Evolutionary conservation across 2,888 invertebrate genomes (phyloP).

Genomic region (Antitype chi): DNA sequence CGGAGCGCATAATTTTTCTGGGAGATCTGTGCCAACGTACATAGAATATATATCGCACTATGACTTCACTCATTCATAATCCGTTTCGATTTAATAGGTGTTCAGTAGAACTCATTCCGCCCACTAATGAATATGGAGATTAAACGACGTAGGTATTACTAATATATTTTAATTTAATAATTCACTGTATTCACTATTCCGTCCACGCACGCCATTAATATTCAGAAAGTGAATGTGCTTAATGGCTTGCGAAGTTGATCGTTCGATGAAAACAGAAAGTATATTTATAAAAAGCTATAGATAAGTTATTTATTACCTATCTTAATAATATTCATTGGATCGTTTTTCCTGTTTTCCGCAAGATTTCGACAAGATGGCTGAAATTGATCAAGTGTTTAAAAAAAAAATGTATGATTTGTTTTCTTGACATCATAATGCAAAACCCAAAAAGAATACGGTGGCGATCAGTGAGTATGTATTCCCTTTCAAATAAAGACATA

Average conservation of each 20-base stretch:
- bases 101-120: slow-evolving; percentile 6
- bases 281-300: not conserved
- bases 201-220: slow-evolving; percentile 47
- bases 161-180: slow-evolving; percentile 48
- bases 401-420: not conserved
- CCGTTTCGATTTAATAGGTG: not conserved
- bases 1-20: not conserved
- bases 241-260: slow-evolving; percentile 43
- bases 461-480: not conserved
- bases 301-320: not conserved
- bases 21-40: no score
- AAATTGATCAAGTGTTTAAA: not conserved
- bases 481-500: not conserved
- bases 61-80: not conserved
- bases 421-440: not conserved
- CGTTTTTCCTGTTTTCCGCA: slow-evolving; percentile 2
- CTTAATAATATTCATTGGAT: not conserved
- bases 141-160: not conserved
- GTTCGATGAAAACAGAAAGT: slow-evolving; percentile 18
- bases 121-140: slow-evolving; percentile 36
- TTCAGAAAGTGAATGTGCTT: slow-evolving; percentile 46
- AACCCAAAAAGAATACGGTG: no score
- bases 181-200: slow-evolving; percentile 45
- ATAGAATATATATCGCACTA: not conserved
- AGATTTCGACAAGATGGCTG: not conserved